Percentiles rank a stretch among this genome's conserved stretches.
These are phyloP conservation scores for Paraescarpia echinospica DNA, from an alignment of 1,140 invertebrate genomes.

Conservation along the genomic window DNA sequence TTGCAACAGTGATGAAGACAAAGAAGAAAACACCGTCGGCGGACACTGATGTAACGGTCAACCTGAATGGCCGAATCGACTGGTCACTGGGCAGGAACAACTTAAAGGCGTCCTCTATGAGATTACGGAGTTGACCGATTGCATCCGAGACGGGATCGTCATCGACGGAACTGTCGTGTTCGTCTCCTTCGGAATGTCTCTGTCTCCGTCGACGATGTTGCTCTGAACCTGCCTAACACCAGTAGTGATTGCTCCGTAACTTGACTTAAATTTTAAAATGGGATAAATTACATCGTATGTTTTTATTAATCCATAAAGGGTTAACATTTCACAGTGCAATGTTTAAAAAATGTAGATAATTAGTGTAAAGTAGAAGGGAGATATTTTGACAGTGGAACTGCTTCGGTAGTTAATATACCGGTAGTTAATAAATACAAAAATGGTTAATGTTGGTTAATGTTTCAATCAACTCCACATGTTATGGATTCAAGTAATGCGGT, in stretches of 20 bases:
- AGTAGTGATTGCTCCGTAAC: neutral
- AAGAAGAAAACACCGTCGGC: neutral
- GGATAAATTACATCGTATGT: neutral
- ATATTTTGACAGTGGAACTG: too few species aligned
- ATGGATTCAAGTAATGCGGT: neutral
- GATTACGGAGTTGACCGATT: neutral
- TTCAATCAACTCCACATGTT: neutral
- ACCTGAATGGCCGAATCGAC: neutral
- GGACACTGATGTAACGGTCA: neutral
- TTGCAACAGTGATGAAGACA: neutral
- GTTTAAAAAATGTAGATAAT: too few species aligned
- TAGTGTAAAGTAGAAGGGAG: neutral
- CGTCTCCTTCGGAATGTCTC: neutral
- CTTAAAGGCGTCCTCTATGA: neutral
- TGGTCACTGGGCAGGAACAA: neutral
- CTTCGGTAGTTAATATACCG: too few species aligned
- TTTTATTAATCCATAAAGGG: neutral
- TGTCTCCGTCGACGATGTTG: neutral
- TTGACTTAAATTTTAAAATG: neutral
- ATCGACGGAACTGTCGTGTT: neutral
- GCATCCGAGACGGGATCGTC: neutral
- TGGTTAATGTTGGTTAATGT: too few species aligned
- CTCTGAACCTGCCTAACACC: neutral
- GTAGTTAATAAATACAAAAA: too few species aligned
- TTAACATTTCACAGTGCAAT: neutral